Base-by-base conservation (phyloP, 1,140 invertebrate species). In the Drosophila mayri region DNA sequence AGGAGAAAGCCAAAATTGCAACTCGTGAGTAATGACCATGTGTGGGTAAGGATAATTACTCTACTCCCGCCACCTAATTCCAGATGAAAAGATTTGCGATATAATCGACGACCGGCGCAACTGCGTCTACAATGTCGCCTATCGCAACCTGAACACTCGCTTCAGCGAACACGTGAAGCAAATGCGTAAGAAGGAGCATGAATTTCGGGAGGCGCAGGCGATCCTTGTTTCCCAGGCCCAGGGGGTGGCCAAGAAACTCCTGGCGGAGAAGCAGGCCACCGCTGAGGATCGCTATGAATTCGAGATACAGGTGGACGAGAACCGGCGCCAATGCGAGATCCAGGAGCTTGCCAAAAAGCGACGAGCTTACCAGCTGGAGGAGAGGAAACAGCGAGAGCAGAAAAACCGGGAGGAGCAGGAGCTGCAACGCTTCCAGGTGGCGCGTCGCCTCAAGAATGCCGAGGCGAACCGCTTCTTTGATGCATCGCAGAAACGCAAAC, bases 71-170 rank as follows among this genome's bases (percentile, higher is more conserved):
- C 8, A 10, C 47, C n/a, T 18, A 35, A 8, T 25, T 7, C 7
- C 6, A 88, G 85, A 74, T 28, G 85, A 90, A 18, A 41, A 41
- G 1, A 81, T 85, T n/a, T 72, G 75, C 20, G 79, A 90, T 12
- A 41, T 35, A 14, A 81, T 90, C 25, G 78, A 90, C 18, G 64
- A 85, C 14, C 71, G 85, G 0, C 65, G 76, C 6, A 81, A 70
- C 18, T 90, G 85, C 35, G 75, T 90, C 30, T 57, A 66, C 32
- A 47, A 8, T 10, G 76, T 85, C 3, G 64, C 78, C 2, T 20
- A 35, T 9, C 78, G 79, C 4, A 46, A 76, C 40, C 30, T 90
- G n/a, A 32, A 60, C 12, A 22, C 16, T 0, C 74, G 64, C 10
- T 73, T 58, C 16, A 52, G 52, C 6, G 28, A 44, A 4, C 81